A percentile compares a stretch with the other conserved stretches of the same genome.
Conservation (phyloP, 2,888 invertebrate species). For the Drosophila testacea region DNA sequence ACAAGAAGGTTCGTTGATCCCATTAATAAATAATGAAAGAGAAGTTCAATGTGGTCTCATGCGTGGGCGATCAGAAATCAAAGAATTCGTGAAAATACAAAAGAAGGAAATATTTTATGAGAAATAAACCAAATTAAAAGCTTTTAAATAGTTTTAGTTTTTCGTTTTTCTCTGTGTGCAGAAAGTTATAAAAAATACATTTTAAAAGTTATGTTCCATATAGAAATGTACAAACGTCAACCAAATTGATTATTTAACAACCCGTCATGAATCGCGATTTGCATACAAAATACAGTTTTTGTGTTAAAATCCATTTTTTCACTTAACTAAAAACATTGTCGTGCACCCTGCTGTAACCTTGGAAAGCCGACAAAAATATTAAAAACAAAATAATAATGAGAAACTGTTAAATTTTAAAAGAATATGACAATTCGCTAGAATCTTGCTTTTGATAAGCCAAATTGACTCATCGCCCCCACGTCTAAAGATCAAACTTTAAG, state of each 20-base stretch:
- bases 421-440: constrained; percentile 34
- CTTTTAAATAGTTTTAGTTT: neutral
- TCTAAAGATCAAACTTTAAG: neutral
- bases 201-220: constrained; percentile 1
- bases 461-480: constrained; percentile 41
- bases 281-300: constrained; percentile 35
- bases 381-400: neutral
- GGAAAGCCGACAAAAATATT: constrained; percentile 18
- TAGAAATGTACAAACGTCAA: constrained; percentile 1
- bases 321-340: constrained; percentile 25
- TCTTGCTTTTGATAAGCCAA: constrained; percentile 47
- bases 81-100: constrained; percentile 1
- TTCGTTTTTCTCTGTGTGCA: constrained; percentile 5
- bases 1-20: constrained; percentile 47
- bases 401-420: constrained; percentile 16
- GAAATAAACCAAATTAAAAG: neutral
- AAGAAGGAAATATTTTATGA: neutral
- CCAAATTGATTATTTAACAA: constrained; percentile 7
- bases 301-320: constrained; percentile 20
- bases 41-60: neutral
- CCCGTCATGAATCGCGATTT: neutral
- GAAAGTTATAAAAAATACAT: constrained; percentile 2
- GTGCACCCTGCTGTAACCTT: constrained; percentile 36
- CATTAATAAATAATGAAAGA: neutral
- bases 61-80: constrained; percentile 12